Base-by-base conservation (phyloP, 2,797 vertebrate species). In the Varecia variegata region DNA sequence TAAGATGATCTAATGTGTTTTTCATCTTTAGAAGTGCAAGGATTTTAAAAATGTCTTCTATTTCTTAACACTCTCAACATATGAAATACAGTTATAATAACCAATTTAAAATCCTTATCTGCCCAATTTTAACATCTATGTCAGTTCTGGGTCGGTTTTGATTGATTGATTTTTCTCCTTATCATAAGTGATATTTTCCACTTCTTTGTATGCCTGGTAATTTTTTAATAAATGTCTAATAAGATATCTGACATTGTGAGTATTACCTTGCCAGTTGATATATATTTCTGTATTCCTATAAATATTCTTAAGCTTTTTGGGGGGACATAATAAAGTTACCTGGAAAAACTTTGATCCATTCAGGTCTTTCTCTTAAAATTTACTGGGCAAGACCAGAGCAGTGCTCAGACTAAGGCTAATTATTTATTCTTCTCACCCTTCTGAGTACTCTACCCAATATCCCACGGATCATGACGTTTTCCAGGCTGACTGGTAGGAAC, bases 71-170 rank as follows among this genome's bases (percentile, higher is more conserved):
- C 47, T 77, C 89, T 80, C 40, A 58, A 76, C n/a, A 81, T 84
- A 73, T 54, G 7, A 81, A 93, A 76, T 76, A 32, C 6, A 65
- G 12, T 27, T 67, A 12, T 47, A 70, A 15, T 87, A 54, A 58
- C 84, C 35, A 77, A 77, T 90, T 95, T 54, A 60, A 95, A 91
- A 56, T 58, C 2, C 21, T 40, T 93, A 4, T 76, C 27, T 85
- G 11, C 43, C 43, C 91, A 32, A 90, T 90, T 70, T 94, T 71
- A 96, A 74, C 11, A 87, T 92, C 7, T 65, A 1, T 76, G 7
- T 88, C 50, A 77, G 27, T 93, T 90, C 40, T 88, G 68, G n/a
- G n/a, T 94, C 38, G 87, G 17, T 95, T 88, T 94, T 83, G 20
- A 71, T 54, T 93, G n/a, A 65, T 80, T 17, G 3, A 27, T 54